phyloP scores from a whole-genome alignment of 1,140 invertebrate genomes.

The Hyles euphorbiae region DNA sequence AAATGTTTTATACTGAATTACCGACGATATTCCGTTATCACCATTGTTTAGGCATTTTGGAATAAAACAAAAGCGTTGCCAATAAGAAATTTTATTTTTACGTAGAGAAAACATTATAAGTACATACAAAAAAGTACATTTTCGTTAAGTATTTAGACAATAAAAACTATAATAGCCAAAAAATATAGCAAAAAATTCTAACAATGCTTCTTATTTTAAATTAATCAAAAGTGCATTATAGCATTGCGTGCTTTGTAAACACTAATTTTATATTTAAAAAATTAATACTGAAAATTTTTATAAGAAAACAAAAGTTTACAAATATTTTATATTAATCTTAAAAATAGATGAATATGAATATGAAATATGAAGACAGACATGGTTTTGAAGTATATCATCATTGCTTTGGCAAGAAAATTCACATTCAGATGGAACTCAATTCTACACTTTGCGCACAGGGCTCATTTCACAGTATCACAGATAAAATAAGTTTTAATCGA shows the following conservation, averaged over 20 bases:
- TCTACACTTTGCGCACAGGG: no score
- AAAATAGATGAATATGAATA: conserved; percentile 35
- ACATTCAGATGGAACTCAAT: no score
- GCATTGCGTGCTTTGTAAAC: no score
- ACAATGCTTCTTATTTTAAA: not conserved
- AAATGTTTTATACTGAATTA: no score
- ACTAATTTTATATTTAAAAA: no score
- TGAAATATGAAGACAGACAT: conserved; percentile 24
- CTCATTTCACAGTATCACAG: no score
- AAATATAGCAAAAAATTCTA: not conserved
- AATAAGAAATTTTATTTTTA: conserved; percentile 49
- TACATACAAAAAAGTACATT: conserved; percentile 25
- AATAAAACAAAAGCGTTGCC: conserved; percentile 42
- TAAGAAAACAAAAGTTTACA: conserved; percentile 3
- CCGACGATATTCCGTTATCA: no score
- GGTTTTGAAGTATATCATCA: conserved; percentile 25
- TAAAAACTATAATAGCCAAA: conserved; percentile 10
- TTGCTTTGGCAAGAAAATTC: conserved; percentile 24
- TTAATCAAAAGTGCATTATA: not conserved
- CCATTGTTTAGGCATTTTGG: no score
- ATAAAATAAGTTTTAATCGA: no score
- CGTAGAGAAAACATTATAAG: conserved; percentile 27
- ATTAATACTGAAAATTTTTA: not conserved
- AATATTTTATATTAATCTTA: conserved; percentile 2
- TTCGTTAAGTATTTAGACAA: conserved; percentile 7